Base-by-base conservation (phyloP, 2,888 invertebrate species). In the Hesperia comma region DNA sequence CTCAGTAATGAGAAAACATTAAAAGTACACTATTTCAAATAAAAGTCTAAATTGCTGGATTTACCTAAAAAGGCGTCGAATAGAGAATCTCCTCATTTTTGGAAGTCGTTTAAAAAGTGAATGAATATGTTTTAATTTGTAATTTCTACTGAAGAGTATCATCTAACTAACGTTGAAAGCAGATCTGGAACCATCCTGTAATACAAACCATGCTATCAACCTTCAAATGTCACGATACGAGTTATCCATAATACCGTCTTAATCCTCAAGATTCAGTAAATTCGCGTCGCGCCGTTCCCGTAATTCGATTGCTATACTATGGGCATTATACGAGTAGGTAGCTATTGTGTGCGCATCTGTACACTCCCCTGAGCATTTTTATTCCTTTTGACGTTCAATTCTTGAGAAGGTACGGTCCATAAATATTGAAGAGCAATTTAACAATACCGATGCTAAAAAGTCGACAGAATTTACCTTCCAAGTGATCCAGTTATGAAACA, bases 331-430 rank as follows among this genome's bases (percentile, higher is more conserved):
- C 26, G 26, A 26, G 5, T 26, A 26, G 26, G 26, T 26, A 19
- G 10, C 17, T 49, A 49, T 49, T 19, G 49, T 49, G 19, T 26
- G 7, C 51, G 14, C 51, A 51, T 51, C 21, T 51, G 51, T 12
- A 49, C 19, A 49, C 71, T 72, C 72, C 71, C 73, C 68, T 67
- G 75, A 69, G 71, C 69, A 68, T 80, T 79, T 79, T 79, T 75
- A 75, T 75, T 75, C 73, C 80, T 79, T 84, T 86, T 87, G 85
- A 86, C 69, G 78, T 82, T 79, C 79, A 83, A 84, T 86, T 82
- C 78, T 51, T 21, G 51, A 51, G 51, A 21, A 51, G 51, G 51
- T 19, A 49, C 19, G 10, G 19, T 14, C 14, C 51, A 51, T 51
- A 51, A 51, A 51, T 51, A 51, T 51, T 51, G 51, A 26, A 26